Percentiles rank a stretch among this genome's conserved stretches.
These are phyloP conservation scores for Drosophila percnosoma DNA, from an alignment of 2,888 invertebrate genomes.

Conservation along the genomic window DNA sequence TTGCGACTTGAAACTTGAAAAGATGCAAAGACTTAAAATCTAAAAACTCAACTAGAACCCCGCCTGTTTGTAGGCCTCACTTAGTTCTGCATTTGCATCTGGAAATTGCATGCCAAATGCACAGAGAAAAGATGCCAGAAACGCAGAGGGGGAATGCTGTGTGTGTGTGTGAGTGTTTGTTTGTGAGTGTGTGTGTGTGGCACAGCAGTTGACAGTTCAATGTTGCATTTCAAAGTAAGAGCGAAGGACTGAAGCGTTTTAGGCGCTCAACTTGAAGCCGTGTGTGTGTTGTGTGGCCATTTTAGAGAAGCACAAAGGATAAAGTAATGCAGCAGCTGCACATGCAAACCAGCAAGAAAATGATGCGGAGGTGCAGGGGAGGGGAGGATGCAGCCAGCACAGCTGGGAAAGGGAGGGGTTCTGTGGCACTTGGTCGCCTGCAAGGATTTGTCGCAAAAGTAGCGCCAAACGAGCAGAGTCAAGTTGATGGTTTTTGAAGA, in stretches of 20 bases:
- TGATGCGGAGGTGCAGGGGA: neutral
- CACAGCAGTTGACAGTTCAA: constrained; percentile 75
- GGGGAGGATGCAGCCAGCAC: neutral
- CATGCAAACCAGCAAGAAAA: neutral
- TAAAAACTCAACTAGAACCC: neutral
- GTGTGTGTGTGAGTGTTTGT: neutral
- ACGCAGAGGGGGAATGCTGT: too few relatives aligned
- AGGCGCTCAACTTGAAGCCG: constrained; percentile 67
- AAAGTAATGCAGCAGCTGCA: constrained; percentile 34
- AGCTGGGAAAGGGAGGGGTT: neutral
- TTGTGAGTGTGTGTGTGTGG: neutral
- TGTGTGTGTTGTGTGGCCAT: constrained; percentile 27
- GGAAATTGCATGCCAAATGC: constrained; percentile 75
- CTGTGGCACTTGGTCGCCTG: constrained; percentile 3
- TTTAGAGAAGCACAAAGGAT: constrained; percentile 60
- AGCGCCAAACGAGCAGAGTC: constrained; percentile 68
- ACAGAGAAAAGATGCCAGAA: constrained; percentile 27
- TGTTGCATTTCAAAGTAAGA: constrained; percentile 70
- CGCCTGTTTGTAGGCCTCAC: constrained; percentile 37
- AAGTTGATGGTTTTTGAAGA: constrained; percentile 53
- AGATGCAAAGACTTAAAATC: constrained; percentile 34
- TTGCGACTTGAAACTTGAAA: constrained; percentile 24
- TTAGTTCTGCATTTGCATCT: constrained; percentile 61
- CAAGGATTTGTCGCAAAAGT: constrained; percentile 57
- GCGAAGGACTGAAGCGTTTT: constrained; percentile 62